Evolutionary conservation across 2,113 vertebrate species (phyloP).

Genomic region (Alligator sinensis): DNA sequence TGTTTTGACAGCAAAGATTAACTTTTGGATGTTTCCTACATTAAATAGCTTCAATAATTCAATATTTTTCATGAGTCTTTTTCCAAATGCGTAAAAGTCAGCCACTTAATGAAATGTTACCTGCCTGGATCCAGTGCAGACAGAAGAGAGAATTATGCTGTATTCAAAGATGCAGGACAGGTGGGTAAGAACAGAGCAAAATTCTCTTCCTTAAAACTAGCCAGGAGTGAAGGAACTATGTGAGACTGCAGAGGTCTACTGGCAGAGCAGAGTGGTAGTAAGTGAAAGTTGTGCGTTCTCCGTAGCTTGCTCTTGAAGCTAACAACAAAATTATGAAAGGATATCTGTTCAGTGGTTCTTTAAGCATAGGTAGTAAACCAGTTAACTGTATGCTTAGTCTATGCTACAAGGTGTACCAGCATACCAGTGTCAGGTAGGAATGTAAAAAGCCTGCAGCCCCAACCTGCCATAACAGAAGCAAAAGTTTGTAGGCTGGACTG

Average conservation of each 20-base stretch:
- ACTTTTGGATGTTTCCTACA: neutral
- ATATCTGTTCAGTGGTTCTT: neutral
- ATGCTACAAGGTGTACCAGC: no score
- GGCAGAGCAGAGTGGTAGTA: neutral
- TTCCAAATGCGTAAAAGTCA: neutral
- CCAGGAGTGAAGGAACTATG: neutral
- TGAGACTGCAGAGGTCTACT: neutral
- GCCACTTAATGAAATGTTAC: neutral
- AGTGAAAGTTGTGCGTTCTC: neutral
- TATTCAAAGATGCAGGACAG: neutral
- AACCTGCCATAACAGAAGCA: no score
- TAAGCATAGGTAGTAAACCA: neutral
- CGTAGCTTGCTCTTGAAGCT: no score
- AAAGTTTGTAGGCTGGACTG: neutral
- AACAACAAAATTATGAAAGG: no score
- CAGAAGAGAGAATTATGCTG: neutral
- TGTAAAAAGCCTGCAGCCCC: no score
- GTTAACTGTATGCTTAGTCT: neutral
- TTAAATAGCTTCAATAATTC: neutral
- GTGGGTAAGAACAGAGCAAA: neutral
- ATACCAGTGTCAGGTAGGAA: no score
- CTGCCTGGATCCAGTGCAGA: neutral
- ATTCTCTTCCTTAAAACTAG: accelerated
- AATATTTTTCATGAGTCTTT: neutral
- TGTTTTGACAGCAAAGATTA: neutral